A percentile compares a stretch with the other conserved stretches of the same genome.
Conservation (phyloP, 2,888 invertebrate genomes). For the Campoplex capitator region DNA sequence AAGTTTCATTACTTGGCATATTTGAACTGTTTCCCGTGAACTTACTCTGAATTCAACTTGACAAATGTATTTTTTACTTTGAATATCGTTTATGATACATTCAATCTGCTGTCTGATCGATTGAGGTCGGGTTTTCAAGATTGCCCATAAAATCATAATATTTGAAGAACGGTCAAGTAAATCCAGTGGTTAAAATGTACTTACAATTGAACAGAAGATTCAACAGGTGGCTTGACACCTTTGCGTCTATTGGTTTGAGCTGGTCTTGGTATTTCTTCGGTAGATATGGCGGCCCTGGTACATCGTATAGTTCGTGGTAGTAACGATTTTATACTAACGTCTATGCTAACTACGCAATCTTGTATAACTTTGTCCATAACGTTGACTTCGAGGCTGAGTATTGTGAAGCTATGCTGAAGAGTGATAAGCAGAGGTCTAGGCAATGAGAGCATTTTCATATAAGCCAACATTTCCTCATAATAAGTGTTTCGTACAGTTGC, state of each 20-base stretch:
- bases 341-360: slow-evolving; percentile 86
- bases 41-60: too few species aligned
- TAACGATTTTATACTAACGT: slow-evolving; percentile 86
- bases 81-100: too few species aligned
- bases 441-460: slow-evolving; percentile 86
- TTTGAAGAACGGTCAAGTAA: not conserved
- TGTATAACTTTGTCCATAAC: slow-evolving; percentile 87
- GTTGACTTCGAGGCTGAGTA: slow-evolving; percentile 86
- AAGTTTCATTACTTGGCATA: too few species aligned
- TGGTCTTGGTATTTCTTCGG: slow-evolving; percentile 86
- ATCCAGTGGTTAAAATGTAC: slow-evolving; percentile 66
- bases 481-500: slow-evolving; percentile 91
- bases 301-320: slow-evolving; percentile 89
- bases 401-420: slow-evolving; percentile 86
- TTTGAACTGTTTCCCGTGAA: too few species aligned
- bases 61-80: too few species aligned
- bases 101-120: too few species aligned
- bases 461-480: slow-evolving; percentile 93
- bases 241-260: slow-evolving; percentile 83
- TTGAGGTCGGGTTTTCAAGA: too few species aligned
- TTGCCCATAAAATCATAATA: not conserved
- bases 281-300: slow-evolving; percentile 88
- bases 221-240: slow-evolving; percentile 85
- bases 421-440: slow-evolving; percentile 86
- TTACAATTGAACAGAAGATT: slow-evolving; percentile 83